phyloP scores from a whole-genome alignment of 2,113 vertebrate species.

The Labeo rohita region DNA sequence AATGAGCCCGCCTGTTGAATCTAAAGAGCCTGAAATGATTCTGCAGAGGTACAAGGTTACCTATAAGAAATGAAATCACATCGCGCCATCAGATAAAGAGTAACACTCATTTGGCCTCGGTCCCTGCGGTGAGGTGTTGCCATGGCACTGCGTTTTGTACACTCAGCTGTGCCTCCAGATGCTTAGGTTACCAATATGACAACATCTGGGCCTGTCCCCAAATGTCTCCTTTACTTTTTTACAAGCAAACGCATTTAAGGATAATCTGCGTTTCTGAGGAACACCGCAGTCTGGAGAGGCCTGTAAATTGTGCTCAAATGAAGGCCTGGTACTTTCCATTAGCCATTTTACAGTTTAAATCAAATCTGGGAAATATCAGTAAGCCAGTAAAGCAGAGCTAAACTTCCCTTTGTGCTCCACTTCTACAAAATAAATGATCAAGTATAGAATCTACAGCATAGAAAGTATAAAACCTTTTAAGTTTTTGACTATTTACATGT shows the following conservation, averaged over 20 bases:
- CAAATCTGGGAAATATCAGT: slow-evolving; percentile 53
- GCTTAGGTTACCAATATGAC: slow-evolving; percentile 44
- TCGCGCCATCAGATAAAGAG: slow-evolving; percentile 29
- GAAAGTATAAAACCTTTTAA: background rate
- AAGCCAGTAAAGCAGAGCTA: slow-evolving; percentile 38
- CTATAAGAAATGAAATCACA: background rate
- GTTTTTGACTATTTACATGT: background rate
- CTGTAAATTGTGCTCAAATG: slow-evolving; percentile 51
- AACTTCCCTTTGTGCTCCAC: slow-evolving; percentile 15
- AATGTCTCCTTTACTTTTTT: slow-evolving; percentile 53
- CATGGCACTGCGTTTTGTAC: background rate
- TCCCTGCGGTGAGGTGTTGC: slow-evolving; percentile 5
- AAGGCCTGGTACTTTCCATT: slow-evolving; percentile 50
- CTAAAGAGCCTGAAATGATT: background rate
- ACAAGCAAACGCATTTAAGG: slow-evolving; percentile 38
- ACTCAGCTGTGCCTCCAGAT: slow-evolving; percentile 45
- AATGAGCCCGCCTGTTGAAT: slow-evolving; percentile 20
- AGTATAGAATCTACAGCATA: background rate
- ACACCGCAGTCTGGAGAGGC: slow-evolving; percentile 23
- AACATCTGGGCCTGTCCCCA: slow-evolving; percentile 47
- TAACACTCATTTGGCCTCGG: slow-evolving; percentile 21
- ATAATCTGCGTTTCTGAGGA: slow-evolving; percentile 46
- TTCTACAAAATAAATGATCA: slow-evolving; percentile 15
- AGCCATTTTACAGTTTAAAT: slow-evolving; percentile 56
- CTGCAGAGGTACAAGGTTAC: background rate